These are phyloP conservation scores for Sus scrofa DNA, from an alignment of 2,113 vertebrate species.

Conservation along the genomic window DNA sequence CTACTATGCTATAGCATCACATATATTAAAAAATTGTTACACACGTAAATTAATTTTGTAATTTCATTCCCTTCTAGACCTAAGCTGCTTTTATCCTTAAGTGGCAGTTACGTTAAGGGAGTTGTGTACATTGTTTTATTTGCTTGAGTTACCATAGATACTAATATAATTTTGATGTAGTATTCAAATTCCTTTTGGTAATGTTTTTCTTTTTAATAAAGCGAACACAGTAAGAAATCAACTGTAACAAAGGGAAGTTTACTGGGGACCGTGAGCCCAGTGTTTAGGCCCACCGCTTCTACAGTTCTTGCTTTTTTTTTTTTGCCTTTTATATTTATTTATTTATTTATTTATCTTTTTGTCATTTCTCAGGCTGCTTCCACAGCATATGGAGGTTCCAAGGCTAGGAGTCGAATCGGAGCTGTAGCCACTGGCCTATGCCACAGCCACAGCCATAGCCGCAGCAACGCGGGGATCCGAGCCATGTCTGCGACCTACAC, in stretches of 20 bases:
- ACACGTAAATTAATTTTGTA: not conserved
- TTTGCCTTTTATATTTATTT: too few species aligned
- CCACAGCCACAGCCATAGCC: too few species aligned
- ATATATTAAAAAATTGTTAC: not conserved
- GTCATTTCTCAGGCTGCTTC: too few species aligned
- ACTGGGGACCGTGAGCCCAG: not conserved
- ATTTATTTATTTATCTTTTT: too few species aligned
- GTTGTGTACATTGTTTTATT: conserved; percentile 44
- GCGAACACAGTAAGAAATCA: not conserved
- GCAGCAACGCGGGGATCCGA: too few species aligned
- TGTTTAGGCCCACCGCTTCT: not conserved
- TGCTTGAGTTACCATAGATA: conserved; percentile 48
- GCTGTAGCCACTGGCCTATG: too few species aligned
- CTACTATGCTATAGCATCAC: not conserved
- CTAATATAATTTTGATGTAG: conserved; percentile 43
- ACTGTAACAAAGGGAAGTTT: not conserved
- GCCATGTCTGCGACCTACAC: too few species aligned
- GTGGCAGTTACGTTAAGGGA: not conserved
- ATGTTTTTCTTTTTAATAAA: conserved; percentile 10
- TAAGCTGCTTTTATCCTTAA: not conserved
- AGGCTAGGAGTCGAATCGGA: too few species aligned
- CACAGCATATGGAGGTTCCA: too few species aligned
- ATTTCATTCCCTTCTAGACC: not conserved
- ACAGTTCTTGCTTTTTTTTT: conserved; percentile 31
- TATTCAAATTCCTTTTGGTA: not conserved